These are phyloP conservation scores for Trypoxylus dichotomus DNA, from an alignment of 1,140 invertebrate genomes.

Conservation along the genomic window DNA sequence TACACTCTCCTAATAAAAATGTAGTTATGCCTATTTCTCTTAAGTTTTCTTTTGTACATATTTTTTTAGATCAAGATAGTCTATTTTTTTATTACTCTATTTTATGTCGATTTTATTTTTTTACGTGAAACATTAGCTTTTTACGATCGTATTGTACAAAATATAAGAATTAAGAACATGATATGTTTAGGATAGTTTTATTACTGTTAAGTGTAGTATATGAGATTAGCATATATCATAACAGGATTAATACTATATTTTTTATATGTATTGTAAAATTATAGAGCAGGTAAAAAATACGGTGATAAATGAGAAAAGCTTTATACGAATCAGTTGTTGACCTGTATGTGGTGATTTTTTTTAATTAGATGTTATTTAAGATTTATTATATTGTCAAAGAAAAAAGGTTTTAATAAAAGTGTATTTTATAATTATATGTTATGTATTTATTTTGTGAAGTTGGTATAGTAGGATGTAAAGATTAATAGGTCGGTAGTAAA, in stretches of 20 bases:
- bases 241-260: background rate
- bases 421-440: too few species aligned
- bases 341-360: constrained; percentile 1
- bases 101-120: background rate
- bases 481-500: too few species aligned
- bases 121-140: background rate
- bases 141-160: background rate
- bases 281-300: background rate
- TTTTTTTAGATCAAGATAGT: background rate
- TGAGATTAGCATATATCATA: too few species aligned
- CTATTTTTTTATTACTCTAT: background rate
- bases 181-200: background rate
- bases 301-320: constrained; percentile 1
- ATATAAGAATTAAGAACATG: too few species aligned
- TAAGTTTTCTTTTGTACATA: background rate
- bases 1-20: too few species aligned
- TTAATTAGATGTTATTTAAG: background rate
- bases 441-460: too few species aligned
- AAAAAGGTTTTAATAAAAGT: too few species aligned
- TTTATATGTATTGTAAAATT: background rate
- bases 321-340: background rate
- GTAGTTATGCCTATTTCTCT: too few species aligned
- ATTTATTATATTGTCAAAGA: background rate
- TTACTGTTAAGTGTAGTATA: background rate
- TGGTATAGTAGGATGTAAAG: too few species aligned